Base-by-base conservation (phyloP, 2,113 vertebrate species). In the Hyla sarda region DNA sequence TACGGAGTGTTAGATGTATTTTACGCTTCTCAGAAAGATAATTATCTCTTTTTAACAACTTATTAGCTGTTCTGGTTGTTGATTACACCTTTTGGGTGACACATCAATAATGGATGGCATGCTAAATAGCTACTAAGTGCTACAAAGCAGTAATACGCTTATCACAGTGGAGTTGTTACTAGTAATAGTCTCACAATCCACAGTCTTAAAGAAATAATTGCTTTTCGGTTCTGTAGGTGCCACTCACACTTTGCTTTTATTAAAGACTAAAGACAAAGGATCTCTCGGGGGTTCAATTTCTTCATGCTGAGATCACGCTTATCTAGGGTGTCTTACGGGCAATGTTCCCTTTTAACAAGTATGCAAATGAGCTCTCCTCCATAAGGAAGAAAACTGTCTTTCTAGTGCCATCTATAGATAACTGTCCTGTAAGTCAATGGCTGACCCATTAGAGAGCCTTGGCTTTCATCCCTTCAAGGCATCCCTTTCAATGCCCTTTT, bases 51-150 rank as follows among this genome's bases (percentile, higher is more conserved):
- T 86, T 65, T 86, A 82, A 86, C 78, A 74, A 73, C 77, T 48
- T 87, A 82, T 74, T 82, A 81, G 67, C 85, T 74, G 52, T 65
- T 58, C 60, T 30, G 23, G 62, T 80, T 80, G 84, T 86, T 72
- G 65, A 86, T 80, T 86, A 81, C 84, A 80, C 84, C 76, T 80
- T 86, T 82, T 74, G 19, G 85, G 78, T 81, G 78, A 74, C 85
- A 62, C 67, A 74, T 82, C 78, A 62, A 82, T 73, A 73, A 74
- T 45, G 34, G n/a, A 72, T 74, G 54, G 14, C 67, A 82, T 82
- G 48, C 37, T 82, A 87, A 87, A 82, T 82, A 82, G 77, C 78
- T 87, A 34, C 67, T 74, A 82, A 74, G 52, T 25, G 69, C 47
- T 87, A 50, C 37, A 34, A 62, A 87, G 69, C 54, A 10, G 8